These are phyloP conservation scores for Himalopsyche kuldschensis DNA, from an alignment of 2,888 invertebrate genomes.

Conservation along the genomic window DNA sequence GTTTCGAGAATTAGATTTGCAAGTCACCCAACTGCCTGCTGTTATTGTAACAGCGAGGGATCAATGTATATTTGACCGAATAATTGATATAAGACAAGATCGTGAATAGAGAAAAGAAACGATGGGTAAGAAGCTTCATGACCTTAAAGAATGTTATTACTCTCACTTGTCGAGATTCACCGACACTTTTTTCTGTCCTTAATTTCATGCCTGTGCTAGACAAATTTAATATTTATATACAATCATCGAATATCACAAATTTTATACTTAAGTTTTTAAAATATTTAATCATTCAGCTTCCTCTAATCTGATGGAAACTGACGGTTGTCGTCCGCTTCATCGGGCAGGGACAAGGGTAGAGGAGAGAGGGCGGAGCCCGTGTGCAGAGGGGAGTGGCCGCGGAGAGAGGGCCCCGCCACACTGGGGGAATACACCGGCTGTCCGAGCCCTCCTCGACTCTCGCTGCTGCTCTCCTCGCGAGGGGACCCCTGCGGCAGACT, in stretches of 20 bases:
- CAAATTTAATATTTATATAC: constrained; percentile 1
- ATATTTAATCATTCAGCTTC: neutral
- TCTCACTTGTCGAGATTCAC: too few relatives aligned
- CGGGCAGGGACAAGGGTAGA: constrained; percentile 18
- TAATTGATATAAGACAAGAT: too few relatives aligned
- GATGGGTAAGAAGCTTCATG: too few relatives aligned
- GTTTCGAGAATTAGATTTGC: too few relatives aligned
- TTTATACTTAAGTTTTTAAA: constrained; percentile 10
- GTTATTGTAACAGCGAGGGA: too few relatives aligned
- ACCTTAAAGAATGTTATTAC: too few relatives aligned
- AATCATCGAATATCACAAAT: constrained; percentile 31
- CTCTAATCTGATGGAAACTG: neutral
- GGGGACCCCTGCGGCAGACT: constrained; percentile 33
- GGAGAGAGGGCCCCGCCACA: constrained; percentile 33
- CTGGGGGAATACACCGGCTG: constrained; percentile 38
- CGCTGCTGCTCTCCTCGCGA: constrained; percentile 26
- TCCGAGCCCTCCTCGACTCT: neutral
- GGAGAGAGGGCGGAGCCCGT: constrained; percentile 31
- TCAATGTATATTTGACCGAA: too few relatives aligned
- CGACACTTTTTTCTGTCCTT: neutral
- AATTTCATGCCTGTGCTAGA: neutral
- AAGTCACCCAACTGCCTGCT: too few relatives aligned
- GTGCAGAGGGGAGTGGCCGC: constrained; percentile 33
- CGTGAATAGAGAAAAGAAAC: too few relatives aligned
- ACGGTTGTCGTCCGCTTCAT: constrained; percentile 12